Evolutionary conservation across 2,797 vertebrate species (phyloP), one percentile per base, ranked within the genome.

Genomic region (Thalassophryne amazonica): DNA sequence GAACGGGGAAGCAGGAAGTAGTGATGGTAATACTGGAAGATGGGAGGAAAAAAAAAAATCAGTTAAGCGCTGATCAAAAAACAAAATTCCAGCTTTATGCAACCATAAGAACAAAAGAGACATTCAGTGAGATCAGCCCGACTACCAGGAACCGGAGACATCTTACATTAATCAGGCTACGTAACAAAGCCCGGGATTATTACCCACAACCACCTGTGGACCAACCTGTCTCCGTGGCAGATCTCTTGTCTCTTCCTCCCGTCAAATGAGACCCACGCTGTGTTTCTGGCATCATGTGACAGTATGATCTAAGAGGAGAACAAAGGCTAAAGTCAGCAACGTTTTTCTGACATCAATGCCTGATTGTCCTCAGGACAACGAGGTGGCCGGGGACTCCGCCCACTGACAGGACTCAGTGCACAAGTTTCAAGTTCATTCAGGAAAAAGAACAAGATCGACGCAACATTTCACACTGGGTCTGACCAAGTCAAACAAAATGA

Each of bases 191-290:
- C 39, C 22, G 13, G 3, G n/a, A 60, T 68, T 72, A 60, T 68
- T n/a, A n/a, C n/a, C n/a, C n/a, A n/a, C n/a, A n/a, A n/a, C n/a
- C n/a, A n/a, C n/a, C n/a, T 60, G 60, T 11, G 31, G 39, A 76
- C 82, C 45, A 21, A 92, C 91, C 91, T 91, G 80, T 92, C 90
- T 34, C 89, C 89, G 11, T 92, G 91, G 63, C 85, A 88, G 73
- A 93, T 91, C 66, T 93, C 91, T 46, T 93, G 91, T 50, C 91
- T 83, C 65, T 87, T 91, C 16, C 91, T 79, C 21, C 91, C 91
- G 31, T 93, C 91, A n/a, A 92, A 92, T 0, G 91, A 93, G 34
- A 93, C 90, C 91, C 91, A 93, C 7, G 91, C 91, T 2, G 89
- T 92, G 82, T 91, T 93, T 25, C 91, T 85, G 39, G 91, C 89